phyloP scores from a whole-genome alignment of 1,140 invertebrate genomes.

The Drosophila sturtevanti region DNA sequence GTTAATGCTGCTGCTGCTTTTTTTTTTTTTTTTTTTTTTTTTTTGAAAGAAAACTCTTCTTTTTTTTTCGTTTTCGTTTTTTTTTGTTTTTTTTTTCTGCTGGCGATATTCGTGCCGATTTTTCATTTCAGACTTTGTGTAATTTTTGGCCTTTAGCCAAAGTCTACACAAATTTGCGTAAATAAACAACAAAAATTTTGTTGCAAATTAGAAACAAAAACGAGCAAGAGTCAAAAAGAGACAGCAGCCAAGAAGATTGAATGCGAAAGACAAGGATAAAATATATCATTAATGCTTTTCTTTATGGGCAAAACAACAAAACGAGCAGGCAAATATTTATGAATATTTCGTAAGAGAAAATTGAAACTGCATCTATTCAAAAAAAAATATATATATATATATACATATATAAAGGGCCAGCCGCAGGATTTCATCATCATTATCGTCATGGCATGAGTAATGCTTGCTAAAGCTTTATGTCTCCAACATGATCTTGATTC shows the following conservation, averaged over 20 bases:
- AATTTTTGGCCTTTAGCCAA: constrained; percentile 64
- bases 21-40: too few relatives aligned
- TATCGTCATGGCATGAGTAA: not conserved
- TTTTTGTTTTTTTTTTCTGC: constrained; percentile 36
- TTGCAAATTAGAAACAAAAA: constrained; percentile 61
- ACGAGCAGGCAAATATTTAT: constrained; percentile 27
- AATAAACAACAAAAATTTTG: constrained; percentile 74
- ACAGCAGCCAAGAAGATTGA: not conserved
- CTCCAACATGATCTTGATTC: not conserved
- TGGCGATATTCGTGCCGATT: constrained; percentile 13
- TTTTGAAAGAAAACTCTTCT: constrained; percentile 8
- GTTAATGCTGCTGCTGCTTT: too few relatives aligned
- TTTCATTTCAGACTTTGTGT: constrained; percentile 41
- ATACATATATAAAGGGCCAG: not conserved
- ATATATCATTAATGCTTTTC: constrained; percentile 47
- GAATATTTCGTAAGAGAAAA: constrained; percentile 2
- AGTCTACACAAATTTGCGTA: constrained; percentile 78
- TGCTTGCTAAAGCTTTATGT: not conserved
- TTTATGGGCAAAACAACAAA: constrained; percentile 23
- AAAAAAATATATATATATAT: not conserved
- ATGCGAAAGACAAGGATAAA: not conserved
- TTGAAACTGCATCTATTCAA: not conserved
- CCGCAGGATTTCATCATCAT: not conserved
- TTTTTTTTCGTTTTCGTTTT: constrained; percentile 33
- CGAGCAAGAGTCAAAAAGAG: not conserved